Evolutionary conservation across 1,140 invertebrate genomes (phyloP).

Genomic region (Trichonephila clavipes): DNA sequence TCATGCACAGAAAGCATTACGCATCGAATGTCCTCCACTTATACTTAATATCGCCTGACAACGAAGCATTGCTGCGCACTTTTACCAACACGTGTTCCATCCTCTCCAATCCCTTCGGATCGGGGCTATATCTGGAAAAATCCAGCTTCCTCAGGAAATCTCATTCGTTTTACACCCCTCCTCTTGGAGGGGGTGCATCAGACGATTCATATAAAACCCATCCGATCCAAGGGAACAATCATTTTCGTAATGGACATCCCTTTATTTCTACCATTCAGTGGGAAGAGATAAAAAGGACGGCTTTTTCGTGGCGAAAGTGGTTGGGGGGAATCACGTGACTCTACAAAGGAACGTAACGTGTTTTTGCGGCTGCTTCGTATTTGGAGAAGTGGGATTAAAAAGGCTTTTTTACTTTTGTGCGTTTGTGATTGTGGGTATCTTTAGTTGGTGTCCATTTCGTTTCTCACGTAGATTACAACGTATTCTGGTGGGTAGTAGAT

Average conservation of each 20-base stretch:
- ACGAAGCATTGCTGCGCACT: too few relatives aligned
- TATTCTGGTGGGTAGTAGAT: too few relatives aligned
- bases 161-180: neutral
- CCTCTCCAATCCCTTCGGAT: neutral
- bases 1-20: too few relatives aligned
- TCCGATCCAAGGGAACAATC: conserved; percentile 55
- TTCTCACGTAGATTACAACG: conserved; percentile 55
- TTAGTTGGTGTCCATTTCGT: neutral
- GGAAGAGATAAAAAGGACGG: conserved; percentile 34
- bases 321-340: neutral
- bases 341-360: neutral
- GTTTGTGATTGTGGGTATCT: neutral
- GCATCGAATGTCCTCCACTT: too few relatives aligned
- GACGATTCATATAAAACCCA: neutral
- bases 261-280: conserved; percentile 33
- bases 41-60: too few relatives aligned
- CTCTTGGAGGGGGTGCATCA: too few relatives aligned
- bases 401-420: neutral
- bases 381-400: neutral
- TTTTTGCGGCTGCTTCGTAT: neutral
- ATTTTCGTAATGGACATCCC: conserved; percentile 55
- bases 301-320: neutral
- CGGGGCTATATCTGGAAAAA: neutral
- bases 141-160: conserved; percentile 47
- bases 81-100: too few relatives aligned